Evolutionary conservation across 2,888 invertebrate species (phyloP).

Genomic region (Beris chalybata): DNA sequence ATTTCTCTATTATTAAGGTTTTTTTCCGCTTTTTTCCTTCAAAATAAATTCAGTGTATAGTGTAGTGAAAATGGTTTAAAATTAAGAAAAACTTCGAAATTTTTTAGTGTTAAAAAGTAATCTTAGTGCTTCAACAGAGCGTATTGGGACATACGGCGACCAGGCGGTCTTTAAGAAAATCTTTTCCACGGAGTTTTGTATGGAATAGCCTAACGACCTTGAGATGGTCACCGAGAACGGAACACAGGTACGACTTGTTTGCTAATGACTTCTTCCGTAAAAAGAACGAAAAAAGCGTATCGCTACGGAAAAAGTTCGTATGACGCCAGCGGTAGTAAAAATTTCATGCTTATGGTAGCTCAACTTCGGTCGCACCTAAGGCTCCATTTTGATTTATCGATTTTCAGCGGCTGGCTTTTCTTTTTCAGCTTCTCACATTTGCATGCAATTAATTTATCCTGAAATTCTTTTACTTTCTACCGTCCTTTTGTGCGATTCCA

Average conservation of each 20-base stretch:
- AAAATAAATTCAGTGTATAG: slow-evolving; percentile 22
- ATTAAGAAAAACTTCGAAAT: slow-evolving; percentile 23
- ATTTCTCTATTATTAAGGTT: slow-evolving; percentile 12
- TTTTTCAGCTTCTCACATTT: slow-evolving; percentile 3
- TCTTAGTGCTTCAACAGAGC: slow-evolving; percentile 18
- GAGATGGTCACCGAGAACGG: slow-evolving; percentile 58
- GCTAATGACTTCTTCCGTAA: too few species aligned
- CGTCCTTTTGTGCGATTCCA: slow-evolving; percentile 1
- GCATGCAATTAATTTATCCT: slow-evolving; percentile 13
- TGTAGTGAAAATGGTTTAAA: slow-evolving; percentile 38
- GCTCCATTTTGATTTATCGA: slow-evolving; percentile 54
- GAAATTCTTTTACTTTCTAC: slow-evolving; percentile 5
- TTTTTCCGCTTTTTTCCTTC: background rate
- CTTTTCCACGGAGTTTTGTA: slow-evolving; percentile 16
- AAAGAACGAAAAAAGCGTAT: too few species aligned
- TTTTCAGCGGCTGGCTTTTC: slow-evolving; percentile 42
- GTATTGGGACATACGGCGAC: background rate
- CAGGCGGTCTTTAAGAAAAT: slow-evolving; percentile 13
- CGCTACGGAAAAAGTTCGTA: background rate
- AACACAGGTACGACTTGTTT: slow-evolving; percentile 51
- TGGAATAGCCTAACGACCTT: slow-evolving; percentile 39
- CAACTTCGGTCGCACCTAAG: slow-evolving; percentile 36
- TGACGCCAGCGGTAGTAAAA: too few species aligned
- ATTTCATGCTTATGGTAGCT: too few species aligned
- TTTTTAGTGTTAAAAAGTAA: slow-evolving; percentile 35